Base-by-base conservation (phyloP, 2,113 vertebrate genomes). In the Myiopsitta monachus region DNA sequence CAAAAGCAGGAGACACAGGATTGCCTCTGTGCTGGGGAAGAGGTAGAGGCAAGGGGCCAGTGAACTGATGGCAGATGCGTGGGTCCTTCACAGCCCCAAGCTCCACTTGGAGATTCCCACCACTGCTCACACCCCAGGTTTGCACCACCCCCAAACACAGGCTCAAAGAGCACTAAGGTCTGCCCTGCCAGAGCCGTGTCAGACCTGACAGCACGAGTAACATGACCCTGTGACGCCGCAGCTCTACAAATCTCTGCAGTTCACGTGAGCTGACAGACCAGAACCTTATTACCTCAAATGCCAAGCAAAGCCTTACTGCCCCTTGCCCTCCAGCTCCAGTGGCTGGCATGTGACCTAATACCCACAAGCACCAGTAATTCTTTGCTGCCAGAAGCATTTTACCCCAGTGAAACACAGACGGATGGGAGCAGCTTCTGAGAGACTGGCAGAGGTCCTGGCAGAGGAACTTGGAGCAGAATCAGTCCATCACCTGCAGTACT, bases 1-100 rank as follows among this genome's bases (percentile, higher is more conserved):
- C 88, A 94, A 95, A 95, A 96, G 69, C 93, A 95, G 85, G 78
- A 93, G 89, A 93, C 49, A 73, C 52, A 55, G 54, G 51, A 90
- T 70, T 84, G 88, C 73, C 85, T 88, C 75, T 63, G 33, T 83
- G 51, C 43, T 73, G 72, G 54, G 52, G n/a, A 95, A n/a, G 64
- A 95, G 63, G 46, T 54, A 54, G 55, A 76, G 79, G 62, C 17
- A 92, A 83, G 46, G 61, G 23, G n/a, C 49, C 66, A 44, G 74
- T 44, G 59, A 83, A 55, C 22, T 47, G 27, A 22, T 28, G 31
- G 68, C 55, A 86, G 52, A 91, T 47, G 28, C 81, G 70, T 31
- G 22, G 61, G 47, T 55, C 18, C 57, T 64, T 90, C 49, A 63
- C 27, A 91, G 41, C 38, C 66, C 30, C 5, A 2, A 41, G 14